Evolutionary conservation across 2,113 vertebrate genomes (phyloP).

Genomic region (Potamarius usumacintae): DNA sequence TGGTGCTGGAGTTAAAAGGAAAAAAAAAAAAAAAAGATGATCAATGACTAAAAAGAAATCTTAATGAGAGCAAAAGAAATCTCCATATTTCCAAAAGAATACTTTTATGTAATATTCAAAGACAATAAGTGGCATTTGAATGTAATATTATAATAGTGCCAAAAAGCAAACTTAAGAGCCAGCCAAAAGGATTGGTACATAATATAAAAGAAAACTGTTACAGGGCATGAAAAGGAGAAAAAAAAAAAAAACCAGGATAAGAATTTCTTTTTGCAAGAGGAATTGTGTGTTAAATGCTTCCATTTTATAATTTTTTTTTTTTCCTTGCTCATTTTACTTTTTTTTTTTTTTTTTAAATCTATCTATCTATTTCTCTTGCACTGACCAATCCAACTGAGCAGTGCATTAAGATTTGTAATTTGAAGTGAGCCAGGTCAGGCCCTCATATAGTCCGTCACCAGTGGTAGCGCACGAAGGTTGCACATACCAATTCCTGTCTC

Average conservation of each 20-base stretch:
- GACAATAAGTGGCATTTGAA: conserved; percentile 61
- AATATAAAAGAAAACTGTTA: conserved; percentile 66
- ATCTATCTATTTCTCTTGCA: conserved; percentile 39
- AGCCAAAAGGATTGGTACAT: conserved; percentile 53
- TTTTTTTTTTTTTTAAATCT: background rate
- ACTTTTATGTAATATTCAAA: conserved; percentile 56
- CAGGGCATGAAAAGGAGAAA: conserved; percentile 56
- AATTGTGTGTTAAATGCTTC: conserved; percentile 75
- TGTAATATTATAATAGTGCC: conserved; percentile 55
- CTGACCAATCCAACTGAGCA: conserved; percentile 36
- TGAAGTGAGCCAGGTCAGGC: conserved; percentile 98
- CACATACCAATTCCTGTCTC: conserved; percentile 99
- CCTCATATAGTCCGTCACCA: conserved; percentile 96
- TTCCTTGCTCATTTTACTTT: conserved; percentile 39
- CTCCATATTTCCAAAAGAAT: conserved; percentile 36
- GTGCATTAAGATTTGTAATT: conserved; percentile 97
- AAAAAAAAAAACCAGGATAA: conserved; percentile 58
- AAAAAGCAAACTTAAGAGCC: conserved; percentile 61
- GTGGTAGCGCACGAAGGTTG: conserved; percentile 96
- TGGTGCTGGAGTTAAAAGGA: conserved; percentile 7
- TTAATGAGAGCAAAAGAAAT: conserved; percentile 46
- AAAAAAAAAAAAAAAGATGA: conserved; percentile 25
- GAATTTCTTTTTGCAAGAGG: conserved; percentile 64
- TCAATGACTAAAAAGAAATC: background rate
- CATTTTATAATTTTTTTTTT: conserved; percentile 59